Conservation (phyloP, 2,797 vertebrate genomes). For the Galaxias olidus region DNA sequence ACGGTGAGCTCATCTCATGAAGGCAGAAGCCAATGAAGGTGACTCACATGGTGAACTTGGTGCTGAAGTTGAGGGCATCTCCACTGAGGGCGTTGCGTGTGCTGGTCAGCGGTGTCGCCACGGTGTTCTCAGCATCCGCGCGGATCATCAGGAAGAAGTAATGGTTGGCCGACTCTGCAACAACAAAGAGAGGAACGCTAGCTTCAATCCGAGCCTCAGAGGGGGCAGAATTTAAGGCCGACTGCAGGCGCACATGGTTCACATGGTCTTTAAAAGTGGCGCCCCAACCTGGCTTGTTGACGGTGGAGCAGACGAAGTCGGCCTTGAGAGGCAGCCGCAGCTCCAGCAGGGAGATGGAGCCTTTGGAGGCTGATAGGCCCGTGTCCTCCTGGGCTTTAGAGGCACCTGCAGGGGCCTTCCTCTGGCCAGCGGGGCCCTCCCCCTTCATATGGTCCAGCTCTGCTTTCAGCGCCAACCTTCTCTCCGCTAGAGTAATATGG, state of each 20-base stretch:
- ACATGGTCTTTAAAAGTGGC: not conserved
- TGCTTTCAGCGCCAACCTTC: conserved; percentile 81
- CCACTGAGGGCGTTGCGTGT: conserved; percentile 85
- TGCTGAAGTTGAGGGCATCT: conserved; percentile 89
- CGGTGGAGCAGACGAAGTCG: conserved; percentile 89
- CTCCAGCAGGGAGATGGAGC: conserved; percentile 87
- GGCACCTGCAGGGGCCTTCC: conserved; percentile 53
- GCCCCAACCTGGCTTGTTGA: conserved; percentile 85
- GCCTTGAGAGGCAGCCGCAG: conserved; percentile 93
- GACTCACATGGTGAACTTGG: conserved; percentile 88
- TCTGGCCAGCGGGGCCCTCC: conserved; percentile 75
- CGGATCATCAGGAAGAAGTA: conserved; percentile 91
- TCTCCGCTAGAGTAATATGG: conserved; percentile 78
- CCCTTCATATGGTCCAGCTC: conserved; percentile 85
- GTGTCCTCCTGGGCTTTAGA: conserved; percentile 30
- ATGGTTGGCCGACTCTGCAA: conserved; percentile 82
- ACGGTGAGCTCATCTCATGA: not conserved
- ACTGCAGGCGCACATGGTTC: not conserved
- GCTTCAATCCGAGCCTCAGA: too few relatives aligned
- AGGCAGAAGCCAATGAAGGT: too few relatives aligned
- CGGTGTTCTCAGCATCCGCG: conserved; percentile 85
- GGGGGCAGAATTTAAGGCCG: too few relatives aligned
- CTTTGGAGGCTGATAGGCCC: conserved; percentile 78
- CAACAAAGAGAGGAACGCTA: not conserved
- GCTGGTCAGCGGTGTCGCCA: conserved; percentile 87